Percentiles rank a stretch among this genome's conserved stretches.
These are phyloP conservation scores for Gallinago jamesoni DNA, from an alignment of 2,113 vertebrate genomes.

Conservation along the genomic window DNA sequence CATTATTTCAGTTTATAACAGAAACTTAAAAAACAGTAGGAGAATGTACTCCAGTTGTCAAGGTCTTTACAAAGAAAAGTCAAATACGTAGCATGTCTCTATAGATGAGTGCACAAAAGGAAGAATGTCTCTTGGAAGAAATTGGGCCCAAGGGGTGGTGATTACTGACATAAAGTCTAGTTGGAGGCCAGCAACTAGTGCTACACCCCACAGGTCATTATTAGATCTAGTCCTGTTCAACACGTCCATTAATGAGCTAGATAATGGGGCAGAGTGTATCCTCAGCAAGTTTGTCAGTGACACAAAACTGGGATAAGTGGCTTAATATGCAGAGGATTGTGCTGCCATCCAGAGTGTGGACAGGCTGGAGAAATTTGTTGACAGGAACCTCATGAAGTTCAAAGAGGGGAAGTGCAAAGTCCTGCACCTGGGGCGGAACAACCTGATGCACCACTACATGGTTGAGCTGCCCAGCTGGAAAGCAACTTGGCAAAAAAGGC, in stretches of 20 bases:
- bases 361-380: not conserved
- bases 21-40: not conserved
- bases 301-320: not conserved
- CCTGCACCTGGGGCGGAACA: not conserved
- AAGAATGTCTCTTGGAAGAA: not conserved
- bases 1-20: not conserved
- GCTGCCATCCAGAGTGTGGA: not conserved
- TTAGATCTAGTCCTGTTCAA: not conserved
- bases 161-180: too few species aligned
- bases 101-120: not conserved
- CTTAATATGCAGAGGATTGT: not conserved
- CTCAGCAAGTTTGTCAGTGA: not conserved
- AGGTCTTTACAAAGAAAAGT: not conserved
- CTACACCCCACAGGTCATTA: not conserved
- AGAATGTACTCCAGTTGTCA: not conserved
- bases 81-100: not conserved
- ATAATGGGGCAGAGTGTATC: not conserved
- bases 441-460: not conserved
- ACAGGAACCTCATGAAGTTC: not conserved
- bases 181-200: not conserved
- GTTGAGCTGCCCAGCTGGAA: fast-evolving
- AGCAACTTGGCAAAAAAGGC: not conserved
- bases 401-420: not conserved
- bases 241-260: not conserved
- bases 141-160: too few species aligned